phyloP scores from a whole-genome alignment of 2,888 invertebrate genomes.

The Tridacna gigas region DNA sequence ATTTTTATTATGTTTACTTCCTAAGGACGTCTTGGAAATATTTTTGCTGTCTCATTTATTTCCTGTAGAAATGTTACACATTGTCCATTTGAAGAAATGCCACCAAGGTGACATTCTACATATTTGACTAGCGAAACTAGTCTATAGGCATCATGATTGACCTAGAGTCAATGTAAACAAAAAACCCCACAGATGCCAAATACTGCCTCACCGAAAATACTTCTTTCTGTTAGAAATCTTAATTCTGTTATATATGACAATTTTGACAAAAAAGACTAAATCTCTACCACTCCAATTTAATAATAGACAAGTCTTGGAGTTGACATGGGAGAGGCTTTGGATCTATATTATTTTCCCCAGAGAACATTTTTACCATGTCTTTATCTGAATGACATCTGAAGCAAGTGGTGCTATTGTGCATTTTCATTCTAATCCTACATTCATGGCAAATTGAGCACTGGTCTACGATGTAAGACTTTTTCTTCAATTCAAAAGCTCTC shows the following conservation, averaged over 20 bases:
- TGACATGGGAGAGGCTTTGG: slow-evolving; percentile 23
- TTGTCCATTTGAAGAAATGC: slow-evolving; percentile 44
- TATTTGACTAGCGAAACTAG: no score
- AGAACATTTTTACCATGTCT: slow-evolving; percentile 56
- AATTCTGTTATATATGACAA: no score
- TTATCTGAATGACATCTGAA: slow-evolving; percentile 7
- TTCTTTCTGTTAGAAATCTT: no score
- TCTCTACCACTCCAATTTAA: no score
- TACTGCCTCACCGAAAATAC: no score
- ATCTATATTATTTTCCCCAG: slow-evolving; percentile 56
- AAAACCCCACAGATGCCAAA: no score
- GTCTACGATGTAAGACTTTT: slow-evolving; percentile 28
- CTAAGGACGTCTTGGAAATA: slow-evolving; percentile 42
- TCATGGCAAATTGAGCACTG: not conserved
- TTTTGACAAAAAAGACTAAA: no score
- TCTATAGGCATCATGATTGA: no score
- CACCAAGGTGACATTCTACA: slow-evolving; percentile 55
- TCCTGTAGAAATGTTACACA: slow-evolving; percentile 49
- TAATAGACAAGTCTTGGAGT: slow-evolving; percentile 21
- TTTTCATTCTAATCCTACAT: not conserved
- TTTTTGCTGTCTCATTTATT: slow-evolving; percentile 34
- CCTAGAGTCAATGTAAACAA: no score
- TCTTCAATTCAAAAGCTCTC: slow-evolving; percentile 33
- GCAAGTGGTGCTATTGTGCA: not conserved
- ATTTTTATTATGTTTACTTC: slow-evolving; percentile 51